Base-by-base conservation (phyloP, 2,888 invertebrate species). In the Reticulitermes lucifugus region DNA sequence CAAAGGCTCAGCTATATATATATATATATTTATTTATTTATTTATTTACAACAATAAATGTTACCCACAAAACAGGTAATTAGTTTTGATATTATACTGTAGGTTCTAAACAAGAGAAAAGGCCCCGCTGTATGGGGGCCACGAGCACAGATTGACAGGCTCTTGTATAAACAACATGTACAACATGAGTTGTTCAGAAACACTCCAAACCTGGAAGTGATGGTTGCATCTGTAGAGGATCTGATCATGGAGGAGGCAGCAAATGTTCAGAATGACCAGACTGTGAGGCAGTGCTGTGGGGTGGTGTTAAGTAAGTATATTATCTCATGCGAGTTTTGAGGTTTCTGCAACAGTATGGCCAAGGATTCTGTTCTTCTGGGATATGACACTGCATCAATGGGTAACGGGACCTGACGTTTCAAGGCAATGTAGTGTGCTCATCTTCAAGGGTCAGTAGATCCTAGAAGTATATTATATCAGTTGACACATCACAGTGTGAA, bases 121-220 rank as follows among this genome's bases (percentile, higher is more conserved):
- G 98, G 98, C 0, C 97, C 97, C 18, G 98, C 98, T 4, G 98
- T 98, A 0, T 96, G 97, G 96, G 98, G 98, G 10, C 94, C 95
- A 10, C 91, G 98, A 86, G 97, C 98, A 12, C 97, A 98, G 92
- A 97, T 98, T 86, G 98, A 98, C 90, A 92, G 98, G 25, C 90
- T 91, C 82, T 91, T 98, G 21, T 98, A 97, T 90, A 97, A 96
- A 89, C 90, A 92, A 86, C 92, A 96, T 88, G 91, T 98, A 79
- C 97, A 98, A 89, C 89, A 92, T 10, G 95, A 96, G 89, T 90
- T 97, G 41, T 93, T 94, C 86, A 89, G 91, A 81, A 90, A 91
- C n/a, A 94, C 93, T 2, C 91, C 92, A 14, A 94, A 95, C 90
- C 91, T 98, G 80, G 92, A 94, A 83, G 92, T 98, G 81, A 88